These are phyloP conservation scores for Neoaliturus tenellus DNA, from an alignment of 2,888 invertebrate genomes.

Conservation along the genomic window DNA sequence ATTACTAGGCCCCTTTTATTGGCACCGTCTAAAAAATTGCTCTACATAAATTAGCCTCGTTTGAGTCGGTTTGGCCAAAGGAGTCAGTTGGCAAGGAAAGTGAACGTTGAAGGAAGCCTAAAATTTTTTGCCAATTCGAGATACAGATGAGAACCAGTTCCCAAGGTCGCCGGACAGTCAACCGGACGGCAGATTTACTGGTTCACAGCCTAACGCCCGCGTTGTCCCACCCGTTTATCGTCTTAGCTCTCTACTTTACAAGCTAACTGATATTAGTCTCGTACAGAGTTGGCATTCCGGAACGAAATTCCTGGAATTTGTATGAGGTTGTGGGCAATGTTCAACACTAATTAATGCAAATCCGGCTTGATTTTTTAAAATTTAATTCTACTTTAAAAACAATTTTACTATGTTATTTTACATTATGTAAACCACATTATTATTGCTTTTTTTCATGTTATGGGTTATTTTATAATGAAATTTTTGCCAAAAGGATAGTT, in stretches of 20 bases:
- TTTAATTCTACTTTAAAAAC: no score
- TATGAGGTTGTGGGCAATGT: no score
- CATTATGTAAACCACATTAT: no score
- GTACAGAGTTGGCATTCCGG: no score
- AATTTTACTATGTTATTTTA: no score
- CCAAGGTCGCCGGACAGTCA: conserved; percentile 27
- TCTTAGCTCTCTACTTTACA: background rate
- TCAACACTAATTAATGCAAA: no score
- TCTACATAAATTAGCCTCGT: background rate
- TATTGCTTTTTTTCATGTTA: no score
- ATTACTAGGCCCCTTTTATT: background rate
- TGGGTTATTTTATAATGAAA: no score
- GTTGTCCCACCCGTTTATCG: background rate
- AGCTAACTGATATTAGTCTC: background rate
- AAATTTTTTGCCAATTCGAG: background rate
- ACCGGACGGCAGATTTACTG: background rate
- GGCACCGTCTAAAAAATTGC: background rate
- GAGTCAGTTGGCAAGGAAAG: conserved; percentile 16
- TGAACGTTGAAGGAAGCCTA: conserved; percentile 6
- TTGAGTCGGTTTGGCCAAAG: background rate
- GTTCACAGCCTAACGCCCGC: background rate
- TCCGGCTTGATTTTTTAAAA: no score
- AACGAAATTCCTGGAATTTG: no score
- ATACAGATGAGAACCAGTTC: conserved; percentile 34
- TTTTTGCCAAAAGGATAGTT: no score